Base-by-base conservation (phyloP, 1,140 invertebrate genomes). In the Patella vulgata region DNA sequence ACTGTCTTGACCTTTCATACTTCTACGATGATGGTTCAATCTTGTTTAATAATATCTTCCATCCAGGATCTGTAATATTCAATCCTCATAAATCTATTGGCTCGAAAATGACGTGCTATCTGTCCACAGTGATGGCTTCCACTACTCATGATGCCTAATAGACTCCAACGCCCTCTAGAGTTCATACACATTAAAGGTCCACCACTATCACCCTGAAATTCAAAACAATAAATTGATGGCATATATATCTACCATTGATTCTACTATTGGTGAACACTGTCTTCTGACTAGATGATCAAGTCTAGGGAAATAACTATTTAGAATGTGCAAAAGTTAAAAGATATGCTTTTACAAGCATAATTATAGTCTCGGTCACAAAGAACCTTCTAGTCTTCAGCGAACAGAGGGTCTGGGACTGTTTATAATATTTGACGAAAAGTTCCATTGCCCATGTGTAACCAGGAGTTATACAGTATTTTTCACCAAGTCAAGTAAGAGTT, bases 191-290 rank as follows among this genome's bases (percentile, higher is more conserved):
- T 91, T 12, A 95, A 79, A 0, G 92, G 92, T 1, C 93, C 91
- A 2, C 93, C 93, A 21, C 91, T 93, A 79, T 94, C 93, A 31
- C 92, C 94, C 94, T 96, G 79, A 0, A 66, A 80, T 81, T 58
- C 68, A 57, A 64, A 73, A 91, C 5, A 27, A 12, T 36, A 50
- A 59, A 44, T 27, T 19, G 51, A 33, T 44, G 11, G 63, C 14
- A 44, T 39, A 36, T 6, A 63, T n/a, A n/a, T 48, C 19, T 3
- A 52, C 3, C 8, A 31, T 31, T 19, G 42, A 19, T 9, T 9
- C 44, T 14, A n/a, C 14, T 21, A 12, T 6, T 36, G 8, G 17
- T 11, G 9, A n/a, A 25, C 21, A 25, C 43, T 8, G 21, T 25
- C 12, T 40, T 9, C 23, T 19, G 36, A 28, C 17, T 0, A 23